Evolutionary conservation across 2,797 vertebrate species (phyloP).

Genomic region (Mionectes olivaceus): DNA sequence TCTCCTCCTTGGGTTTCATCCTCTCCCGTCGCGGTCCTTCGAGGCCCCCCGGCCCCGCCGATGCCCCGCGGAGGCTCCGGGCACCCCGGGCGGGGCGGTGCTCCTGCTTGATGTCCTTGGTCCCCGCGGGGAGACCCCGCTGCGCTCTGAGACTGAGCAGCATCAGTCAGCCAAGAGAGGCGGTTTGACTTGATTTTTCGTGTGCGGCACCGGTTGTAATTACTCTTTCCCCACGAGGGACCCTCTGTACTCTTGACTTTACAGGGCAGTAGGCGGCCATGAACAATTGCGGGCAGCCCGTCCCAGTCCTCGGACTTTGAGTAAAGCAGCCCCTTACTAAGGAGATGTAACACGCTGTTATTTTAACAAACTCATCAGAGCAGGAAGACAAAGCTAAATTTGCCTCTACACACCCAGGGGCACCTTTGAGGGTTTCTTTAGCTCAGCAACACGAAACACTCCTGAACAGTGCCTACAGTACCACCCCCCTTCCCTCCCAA

Average conservation of each 20-base stretch:
- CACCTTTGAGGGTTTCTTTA: background rate
- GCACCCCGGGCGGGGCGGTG: background rate
- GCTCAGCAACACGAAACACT: background rate
- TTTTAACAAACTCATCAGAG: background rate
- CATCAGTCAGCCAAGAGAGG: fast-evolving
- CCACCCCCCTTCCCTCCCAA: background rate
- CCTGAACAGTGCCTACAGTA: fast-evolving
- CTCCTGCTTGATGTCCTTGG: too few relatives aligned
- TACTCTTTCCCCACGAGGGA: background rate
- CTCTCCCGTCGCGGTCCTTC: background rate
- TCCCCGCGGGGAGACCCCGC: too few relatives aligned
- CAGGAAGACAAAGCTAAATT: background rate
- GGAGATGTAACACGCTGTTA: background rate
- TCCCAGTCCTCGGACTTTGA: background rate
- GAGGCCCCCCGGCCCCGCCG: fast-evolving
- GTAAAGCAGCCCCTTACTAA: background rate
- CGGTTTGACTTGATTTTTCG: fast-evolving
- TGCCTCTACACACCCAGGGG: background rate
- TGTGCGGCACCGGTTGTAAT: fast-evolving
- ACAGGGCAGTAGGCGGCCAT: fast-evolving
- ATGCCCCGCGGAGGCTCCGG: background rate
- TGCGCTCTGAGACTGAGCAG: background rate
- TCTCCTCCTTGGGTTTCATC: background rate
- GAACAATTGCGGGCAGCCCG: background rate
- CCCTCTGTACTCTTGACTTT: background rate